Percentiles rank a stretch among this genome's conserved stretches.
Conservation (phyloP, 2,113 vertebrate genomes). For the Syngnathoides biaculeatus region DNA sequence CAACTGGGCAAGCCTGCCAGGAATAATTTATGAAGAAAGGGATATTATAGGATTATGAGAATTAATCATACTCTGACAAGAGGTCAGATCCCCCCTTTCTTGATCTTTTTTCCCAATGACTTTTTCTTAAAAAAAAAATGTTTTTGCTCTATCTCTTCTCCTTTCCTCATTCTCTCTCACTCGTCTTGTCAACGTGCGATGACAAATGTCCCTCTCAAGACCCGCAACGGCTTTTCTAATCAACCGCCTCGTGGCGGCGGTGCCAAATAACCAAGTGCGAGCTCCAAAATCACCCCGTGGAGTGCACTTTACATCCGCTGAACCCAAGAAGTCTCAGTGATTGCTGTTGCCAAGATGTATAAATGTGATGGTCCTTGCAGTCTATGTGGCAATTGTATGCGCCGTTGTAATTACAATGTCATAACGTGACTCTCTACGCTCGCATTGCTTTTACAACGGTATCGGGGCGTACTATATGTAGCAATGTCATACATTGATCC, state of each 20-base stretch:
- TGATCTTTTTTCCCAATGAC: conserved; percentile 17
- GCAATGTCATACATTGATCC: conserved; percentile 1
- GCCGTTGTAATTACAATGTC: conserved; percentile 19
- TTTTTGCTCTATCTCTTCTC: background rate
- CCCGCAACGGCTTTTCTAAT: conserved; percentile 38
- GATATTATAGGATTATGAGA: conserved; percentile 63
- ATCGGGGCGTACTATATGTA: background rate
- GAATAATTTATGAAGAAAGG: conserved; percentile 57
- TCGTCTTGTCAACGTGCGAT: conserved; percentile 7
- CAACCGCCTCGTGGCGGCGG: conserved; percentile 17
- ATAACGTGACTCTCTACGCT: background rate
- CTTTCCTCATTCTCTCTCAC: background rate
- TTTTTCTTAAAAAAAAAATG: too few relatives aligned
- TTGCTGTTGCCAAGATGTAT: background rate
- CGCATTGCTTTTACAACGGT: conserved; percentile 1
- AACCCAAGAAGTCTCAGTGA: background rate
- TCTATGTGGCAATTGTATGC: background rate
- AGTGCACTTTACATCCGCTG: background rate
- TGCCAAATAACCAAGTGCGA: conserved; percentile 10
- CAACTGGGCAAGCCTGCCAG: conserved; percentile 46
- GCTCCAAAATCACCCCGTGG: background rate
- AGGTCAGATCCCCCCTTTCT: conserved; percentile 27
- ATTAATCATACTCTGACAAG: conserved; percentile 59
- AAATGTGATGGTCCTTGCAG: background rate
- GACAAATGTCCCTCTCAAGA: conserved; percentile 37